A percentile compares a stretch with the other conserved stretches of the same genome.
phyloP scores from a whole-genome alignment of 2,113 vertebrate genomes.

The Arenaria interpres region DNA sequence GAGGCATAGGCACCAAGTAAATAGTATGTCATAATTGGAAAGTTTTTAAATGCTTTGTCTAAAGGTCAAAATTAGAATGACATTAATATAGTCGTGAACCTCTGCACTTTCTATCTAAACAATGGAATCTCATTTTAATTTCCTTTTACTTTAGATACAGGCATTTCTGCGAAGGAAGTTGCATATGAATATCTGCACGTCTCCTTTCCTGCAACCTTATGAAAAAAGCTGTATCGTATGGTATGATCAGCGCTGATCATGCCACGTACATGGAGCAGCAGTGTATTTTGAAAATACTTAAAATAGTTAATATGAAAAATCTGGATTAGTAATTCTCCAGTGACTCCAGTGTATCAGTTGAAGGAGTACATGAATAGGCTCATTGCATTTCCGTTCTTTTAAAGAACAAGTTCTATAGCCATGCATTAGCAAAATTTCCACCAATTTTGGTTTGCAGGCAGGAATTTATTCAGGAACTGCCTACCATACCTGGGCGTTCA shows the following conservation, averaged over 20 bases:
- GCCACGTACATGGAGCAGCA: background rate
- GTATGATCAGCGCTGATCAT: background rate
- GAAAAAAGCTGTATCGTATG: background rate
- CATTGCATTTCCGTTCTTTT: background rate
- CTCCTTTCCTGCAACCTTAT: background rate
- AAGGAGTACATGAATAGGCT: background rate
- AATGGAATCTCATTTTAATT: conserved; percentile 45
- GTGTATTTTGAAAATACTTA: background rate
- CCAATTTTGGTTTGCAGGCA: background rate
- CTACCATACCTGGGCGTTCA: background rate
- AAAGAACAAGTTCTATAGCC: background rate
- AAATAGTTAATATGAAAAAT: conserved; percentile 1
- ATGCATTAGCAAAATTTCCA: background rate
- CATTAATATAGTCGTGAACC: conserved; percentile 32
- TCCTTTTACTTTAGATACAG: conserved; percentile 46
- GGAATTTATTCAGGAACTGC: background rate
- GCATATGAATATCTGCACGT: conserved; percentile 32
- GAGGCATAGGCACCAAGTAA: background rate
- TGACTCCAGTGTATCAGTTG: background rate
- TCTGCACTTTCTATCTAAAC: conserved; percentile 53
- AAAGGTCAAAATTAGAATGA: conserved; percentile 9
- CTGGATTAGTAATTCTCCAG: background rate
- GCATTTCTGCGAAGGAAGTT: conserved; percentile 38
- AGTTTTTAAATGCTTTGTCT: conserved; percentile 21
- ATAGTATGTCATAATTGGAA: background rate